Percentiles rank a stretch among this genome's conserved stretches.
Conservation (phyloP, 2,888 invertebrate species). For the Conops quadrifasciatus region DNA sequence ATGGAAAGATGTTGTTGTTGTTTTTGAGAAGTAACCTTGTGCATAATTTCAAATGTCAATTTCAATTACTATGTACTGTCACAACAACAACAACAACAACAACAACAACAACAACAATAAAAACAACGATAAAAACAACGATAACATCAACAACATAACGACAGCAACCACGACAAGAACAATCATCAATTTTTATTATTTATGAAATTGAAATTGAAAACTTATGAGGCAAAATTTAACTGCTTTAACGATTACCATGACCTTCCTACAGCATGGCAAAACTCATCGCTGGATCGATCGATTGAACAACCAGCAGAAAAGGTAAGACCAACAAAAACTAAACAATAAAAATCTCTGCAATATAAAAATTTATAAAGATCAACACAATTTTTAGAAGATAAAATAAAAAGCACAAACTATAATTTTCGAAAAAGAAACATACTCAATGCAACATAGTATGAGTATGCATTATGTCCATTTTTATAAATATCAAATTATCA, state of each 20-base stretch:
- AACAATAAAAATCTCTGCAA: neutral
- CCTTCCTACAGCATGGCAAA: slow-evolving; percentile 14
- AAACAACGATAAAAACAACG: neutral
- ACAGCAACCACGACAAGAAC: neutral
- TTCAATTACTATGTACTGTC: slow-evolving; percentile 16
- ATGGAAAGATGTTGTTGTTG: neutral
- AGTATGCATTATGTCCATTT: no score
- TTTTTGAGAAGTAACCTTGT: slow-evolving; percentile 1
- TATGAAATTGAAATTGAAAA: slow-evolving; percentile 1
- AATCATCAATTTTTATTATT: neutral
- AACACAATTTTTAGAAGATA: neutral
- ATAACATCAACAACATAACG: neutral
- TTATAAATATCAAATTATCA: no score
- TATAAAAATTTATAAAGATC: neutral
- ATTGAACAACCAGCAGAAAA: neutral
- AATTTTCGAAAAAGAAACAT: no score
- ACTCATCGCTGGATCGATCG: neutral
- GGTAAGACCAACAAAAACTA: neutral
- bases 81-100: no score
- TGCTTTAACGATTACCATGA: slow-evolving; percentile 19
- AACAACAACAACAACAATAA: neutral
- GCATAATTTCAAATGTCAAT: slow-evolving; percentile 17
- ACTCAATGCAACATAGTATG: no score
- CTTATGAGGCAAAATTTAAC: slow-evolving; percentile 25
- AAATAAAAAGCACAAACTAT: no score